Conservation (phyloP, 2,113 vertebrate species). For the Nothoprocta pentlandii region DNA sequence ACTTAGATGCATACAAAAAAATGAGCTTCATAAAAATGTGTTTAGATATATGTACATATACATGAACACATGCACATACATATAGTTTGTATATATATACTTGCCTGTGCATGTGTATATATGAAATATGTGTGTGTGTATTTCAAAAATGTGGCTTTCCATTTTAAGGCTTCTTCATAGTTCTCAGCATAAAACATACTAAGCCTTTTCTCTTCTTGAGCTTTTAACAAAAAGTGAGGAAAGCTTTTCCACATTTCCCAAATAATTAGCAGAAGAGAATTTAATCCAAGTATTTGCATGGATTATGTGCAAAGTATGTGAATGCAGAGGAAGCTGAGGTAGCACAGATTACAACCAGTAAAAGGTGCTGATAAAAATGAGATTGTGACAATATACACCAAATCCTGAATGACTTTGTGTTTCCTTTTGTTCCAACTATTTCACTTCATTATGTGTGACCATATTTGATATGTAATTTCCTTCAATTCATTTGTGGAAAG, state of each 20-base stretch:
- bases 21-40: no score
- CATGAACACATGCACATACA: neutral
- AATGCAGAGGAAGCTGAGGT: conserved; percentile 16
- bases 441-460: conserved; percentile 28
- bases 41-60: neutral
- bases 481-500: conserved; percentile 23
- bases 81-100: neutral
- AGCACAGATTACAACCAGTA: neutral
- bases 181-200: conserved; percentile 20
- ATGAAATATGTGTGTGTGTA: neutral
- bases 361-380: neutral
- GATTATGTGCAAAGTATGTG: conserved; percentile 15
- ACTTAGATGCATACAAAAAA: neutral
- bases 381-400: neutral
- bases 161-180: neutral
- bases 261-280: neutral
- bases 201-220: neutral
- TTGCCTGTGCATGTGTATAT: neutral
- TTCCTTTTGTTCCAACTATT: conserved; percentile 23
- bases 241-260: conserved; percentile 9
- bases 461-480: conserved; percentile 47
- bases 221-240: conserved; percentile 17
- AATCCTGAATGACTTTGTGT: conserved; percentile 9
- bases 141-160: conserved; percentile 1
- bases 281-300: conserved; percentile 25